Percentiles rank a stretch among this genome's conserved stretches.
phyloP scores from a whole-genome alignment of 2,797 vertebrate genomes.

The Anas georgica region DNA sequence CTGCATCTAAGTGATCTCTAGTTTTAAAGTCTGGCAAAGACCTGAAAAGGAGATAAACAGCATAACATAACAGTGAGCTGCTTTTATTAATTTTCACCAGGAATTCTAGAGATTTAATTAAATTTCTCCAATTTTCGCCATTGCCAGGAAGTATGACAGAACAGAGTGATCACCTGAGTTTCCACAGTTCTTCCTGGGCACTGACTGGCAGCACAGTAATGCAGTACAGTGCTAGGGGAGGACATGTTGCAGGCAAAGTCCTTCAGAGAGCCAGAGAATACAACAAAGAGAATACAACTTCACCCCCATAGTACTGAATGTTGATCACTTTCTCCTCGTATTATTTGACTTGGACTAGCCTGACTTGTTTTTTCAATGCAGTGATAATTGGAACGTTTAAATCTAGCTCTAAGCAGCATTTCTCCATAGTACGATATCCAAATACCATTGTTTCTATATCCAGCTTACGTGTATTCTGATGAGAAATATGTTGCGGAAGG shows the following conservation, averaged over 20 bases:
- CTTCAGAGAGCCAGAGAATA: not conserved
- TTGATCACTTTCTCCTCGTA: not conserved
- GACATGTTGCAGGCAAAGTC: not conserved
- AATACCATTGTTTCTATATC: not conserved
- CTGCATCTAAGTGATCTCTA: not conserved
- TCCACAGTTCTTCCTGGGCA: not conserved
- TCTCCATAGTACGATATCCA: not conserved
- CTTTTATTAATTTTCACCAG: not conserved
- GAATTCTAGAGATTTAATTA: not conserved
- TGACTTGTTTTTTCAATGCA: not conserved
- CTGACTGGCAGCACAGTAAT: not conserved
- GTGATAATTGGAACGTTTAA: not conserved
- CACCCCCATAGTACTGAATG: not conserved
- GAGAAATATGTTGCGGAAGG: not conserved
- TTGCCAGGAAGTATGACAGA: accelerated
- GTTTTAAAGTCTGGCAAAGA: not conserved
- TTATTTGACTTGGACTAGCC: not conserved
- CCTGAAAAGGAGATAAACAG: not conserved
- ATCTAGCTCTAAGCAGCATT: not conserved
- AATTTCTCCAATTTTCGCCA: not conserved
- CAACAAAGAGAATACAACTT: not conserved
- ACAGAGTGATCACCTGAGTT: not conserved
- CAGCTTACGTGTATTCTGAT: not conserved
- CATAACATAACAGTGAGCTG: not conserved
- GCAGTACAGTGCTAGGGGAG: not conserved